These are phyloP conservation scores for Eulemur albifrons DNA, from an alignment of 2,797 vertebrate species.

Conservation along the genomic window DNA sequence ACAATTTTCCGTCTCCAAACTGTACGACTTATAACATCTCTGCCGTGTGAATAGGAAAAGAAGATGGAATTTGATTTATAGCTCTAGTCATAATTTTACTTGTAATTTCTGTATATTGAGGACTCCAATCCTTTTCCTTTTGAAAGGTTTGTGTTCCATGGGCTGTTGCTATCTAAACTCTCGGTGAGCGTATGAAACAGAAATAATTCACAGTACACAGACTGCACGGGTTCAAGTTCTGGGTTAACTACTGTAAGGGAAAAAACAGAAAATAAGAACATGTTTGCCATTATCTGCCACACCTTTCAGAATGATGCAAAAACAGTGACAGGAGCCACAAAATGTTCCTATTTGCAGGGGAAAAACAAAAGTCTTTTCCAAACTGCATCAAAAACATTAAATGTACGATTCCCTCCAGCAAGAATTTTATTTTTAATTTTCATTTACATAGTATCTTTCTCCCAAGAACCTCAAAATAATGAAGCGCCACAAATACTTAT, in stretches of 20 bases:
- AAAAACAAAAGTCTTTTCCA: background rate
- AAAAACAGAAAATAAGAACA: constrained; percentile 41
- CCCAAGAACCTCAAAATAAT: constrained; percentile 72
- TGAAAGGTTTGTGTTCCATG: background rate
- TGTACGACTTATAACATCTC: background rate
- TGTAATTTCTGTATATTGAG: background rate
- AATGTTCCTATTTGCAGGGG: constrained; percentile 41
- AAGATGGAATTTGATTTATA: background rate
- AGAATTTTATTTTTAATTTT: constrained; percentile 73
- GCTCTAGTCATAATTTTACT: background rate
- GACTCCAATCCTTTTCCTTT: background rate
- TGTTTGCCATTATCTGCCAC: background rate
- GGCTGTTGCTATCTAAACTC: background rate
- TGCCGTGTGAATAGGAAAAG: background rate
- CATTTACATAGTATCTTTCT: constrained; percentile 68
- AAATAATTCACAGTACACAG: background rate
- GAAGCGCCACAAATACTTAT: constrained; percentile 47
- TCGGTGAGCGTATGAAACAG: background rate
- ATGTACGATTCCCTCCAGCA: constrained; percentile 54
- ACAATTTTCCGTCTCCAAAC: constrained; percentile 13
- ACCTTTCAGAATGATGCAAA: constrained; percentile 46
- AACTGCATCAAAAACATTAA: constrained; percentile 52
- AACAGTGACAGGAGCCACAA: constrained; percentile 21
- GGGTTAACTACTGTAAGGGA: background rate
- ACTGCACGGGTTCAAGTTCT: constrained; percentile 3